Evolutionary conservation across 1,140 invertebrate species (phyloP).

Genomic region (Meloidogyne floridensis): DNA sequence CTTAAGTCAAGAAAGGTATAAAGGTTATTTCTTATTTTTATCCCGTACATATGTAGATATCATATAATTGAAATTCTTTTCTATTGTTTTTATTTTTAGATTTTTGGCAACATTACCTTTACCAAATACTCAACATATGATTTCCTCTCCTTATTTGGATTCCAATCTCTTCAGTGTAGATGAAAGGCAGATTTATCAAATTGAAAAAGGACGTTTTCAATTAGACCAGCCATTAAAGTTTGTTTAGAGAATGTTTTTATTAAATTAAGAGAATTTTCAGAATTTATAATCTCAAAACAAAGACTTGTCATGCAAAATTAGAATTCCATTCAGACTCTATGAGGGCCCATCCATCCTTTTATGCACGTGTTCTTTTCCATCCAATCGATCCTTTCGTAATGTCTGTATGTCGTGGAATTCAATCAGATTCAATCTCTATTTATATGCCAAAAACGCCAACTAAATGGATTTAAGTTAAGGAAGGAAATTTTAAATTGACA

Average conservation of each 20-base stretch:
- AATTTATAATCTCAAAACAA: slow-evolving; percentile 43
- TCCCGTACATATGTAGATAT: neutral
- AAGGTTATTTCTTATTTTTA: neutral
- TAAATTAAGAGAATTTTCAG: slow-evolving; percentile 28
- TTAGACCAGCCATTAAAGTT: slow-evolving; percentile 34
- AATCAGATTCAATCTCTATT: slow-evolving; percentile 23
- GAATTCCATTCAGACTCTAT: slow-evolving; percentile 31
- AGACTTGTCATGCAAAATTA: slow-evolving; percentile 30
- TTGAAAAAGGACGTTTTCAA: slow-evolving; percentile 39
- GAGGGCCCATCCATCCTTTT: neutral
- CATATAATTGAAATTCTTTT: neutral
- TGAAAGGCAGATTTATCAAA: slow-evolving; percentile 24
- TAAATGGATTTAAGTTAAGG: neutral
- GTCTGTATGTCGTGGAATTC: slow-evolving; percentile 22
- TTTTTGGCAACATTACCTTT: slow-evolving; percentile 40
- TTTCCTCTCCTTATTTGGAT: slow-evolving; percentile 50
- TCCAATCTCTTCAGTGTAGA: slow-evolving; percentile 46
- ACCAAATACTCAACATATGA: slow-evolving; percentile 10
- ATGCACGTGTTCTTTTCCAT: slow-evolving; percentile 34
- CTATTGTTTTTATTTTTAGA: slow-evolving; percentile 18
- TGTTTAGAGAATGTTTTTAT: neutral
- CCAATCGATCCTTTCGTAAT: slow-evolving; percentile 44
- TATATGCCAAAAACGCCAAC: slow-evolving; percentile 11
- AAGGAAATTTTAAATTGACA: too few relatives aligned
- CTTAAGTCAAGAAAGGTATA: too few relatives aligned